Conservation (phyloP, 2,113 vertebrate genomes). For the Tautogolabrus adspersus region DNA sequence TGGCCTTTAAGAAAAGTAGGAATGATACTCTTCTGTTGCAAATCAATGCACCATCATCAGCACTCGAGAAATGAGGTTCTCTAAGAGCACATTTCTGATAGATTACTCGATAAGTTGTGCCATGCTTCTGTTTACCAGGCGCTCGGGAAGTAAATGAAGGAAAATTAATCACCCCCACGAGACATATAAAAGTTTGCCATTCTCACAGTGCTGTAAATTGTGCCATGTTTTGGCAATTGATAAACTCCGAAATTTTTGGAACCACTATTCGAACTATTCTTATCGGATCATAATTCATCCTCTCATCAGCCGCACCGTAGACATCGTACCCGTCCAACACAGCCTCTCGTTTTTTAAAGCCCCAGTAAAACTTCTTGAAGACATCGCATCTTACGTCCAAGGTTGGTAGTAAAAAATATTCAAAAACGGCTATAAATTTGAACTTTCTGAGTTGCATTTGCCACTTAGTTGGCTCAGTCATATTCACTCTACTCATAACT, state of each 20-base stretch:
- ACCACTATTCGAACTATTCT: neutral
- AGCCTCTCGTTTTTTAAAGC: constrained; percentile 15
- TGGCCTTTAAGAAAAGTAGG: too few relatives aligned
- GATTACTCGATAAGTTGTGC: neutral
- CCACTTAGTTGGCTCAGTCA: constrained; percentile 35
- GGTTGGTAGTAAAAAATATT: constrained; percentile 30
- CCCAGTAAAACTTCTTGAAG: neutral
- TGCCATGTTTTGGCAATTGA: constrained; percentile 1
- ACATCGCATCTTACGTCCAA: constrained; percentile 10
- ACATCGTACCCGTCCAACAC: neutral
- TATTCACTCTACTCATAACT: constrained; percentile 32
- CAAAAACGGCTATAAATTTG: constrained; percentile 38
- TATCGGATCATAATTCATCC: constrained; percentile 13
- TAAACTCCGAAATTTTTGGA: neutral
- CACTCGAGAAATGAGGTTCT: neutral
- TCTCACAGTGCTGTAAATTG: neutral
- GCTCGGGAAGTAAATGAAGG: neutral
- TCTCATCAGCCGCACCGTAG: constrained; percentile 6
- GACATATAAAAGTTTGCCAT: neutral
- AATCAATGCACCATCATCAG: neutral
- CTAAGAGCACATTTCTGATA: too few relatives aligned
- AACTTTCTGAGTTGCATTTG: constrained; percentile 9
- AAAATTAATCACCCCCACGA: neutral
- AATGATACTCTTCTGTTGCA: neutral
- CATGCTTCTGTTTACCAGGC: neutral